Percentiles rank a stretch among this genome's conserved stretches.
These are phyloP conservation scores for Balaeniceps rex DNA, from an alignment of 2,113 vertebrate genomes.

Conservation along the genomic window DNA sequence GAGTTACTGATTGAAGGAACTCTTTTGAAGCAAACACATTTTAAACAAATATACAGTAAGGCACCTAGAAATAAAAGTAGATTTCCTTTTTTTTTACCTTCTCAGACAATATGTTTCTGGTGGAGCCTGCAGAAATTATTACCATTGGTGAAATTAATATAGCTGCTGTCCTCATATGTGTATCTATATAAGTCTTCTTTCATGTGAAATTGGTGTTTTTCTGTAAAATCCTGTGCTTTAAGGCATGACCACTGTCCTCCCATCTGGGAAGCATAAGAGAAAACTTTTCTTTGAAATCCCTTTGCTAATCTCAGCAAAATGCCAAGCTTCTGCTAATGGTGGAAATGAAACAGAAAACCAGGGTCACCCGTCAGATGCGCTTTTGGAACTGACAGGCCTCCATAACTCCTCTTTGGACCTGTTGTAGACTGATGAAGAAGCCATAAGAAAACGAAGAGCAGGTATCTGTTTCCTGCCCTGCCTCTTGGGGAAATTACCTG, in stretches of 20 bases:
- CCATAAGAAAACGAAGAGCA: neutral
- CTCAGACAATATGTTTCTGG: neutral
- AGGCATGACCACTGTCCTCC: neutral
- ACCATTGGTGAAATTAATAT: neutral
- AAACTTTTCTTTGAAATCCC: neutral
- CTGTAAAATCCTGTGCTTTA: neutral
- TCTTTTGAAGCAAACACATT: neutral
- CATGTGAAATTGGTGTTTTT: neutral
- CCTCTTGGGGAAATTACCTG: neutral
- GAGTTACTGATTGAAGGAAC: neutral
- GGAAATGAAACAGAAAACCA: neutral
- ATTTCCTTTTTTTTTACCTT: neutral
- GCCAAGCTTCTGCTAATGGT: neutral
- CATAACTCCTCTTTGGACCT: neutral
- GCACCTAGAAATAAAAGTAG: neutral
- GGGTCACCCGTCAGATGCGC: neutral
- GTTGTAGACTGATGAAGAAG: neutral
- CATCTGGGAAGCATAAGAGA: neutral
- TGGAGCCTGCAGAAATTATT: neutral
- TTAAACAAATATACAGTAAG: neutral
- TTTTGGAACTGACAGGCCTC: neutral
- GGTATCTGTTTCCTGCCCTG: neutral
- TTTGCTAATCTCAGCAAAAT: neutral
- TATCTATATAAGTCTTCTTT: neutral
- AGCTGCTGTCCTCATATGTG: neutral